Percentiles rank a stretch among this genome's conserved stretches.
Conservation (phyloP, 2,797 vertebrate genomes). For the Lepidocolaptes lacrymiger region DNA sequence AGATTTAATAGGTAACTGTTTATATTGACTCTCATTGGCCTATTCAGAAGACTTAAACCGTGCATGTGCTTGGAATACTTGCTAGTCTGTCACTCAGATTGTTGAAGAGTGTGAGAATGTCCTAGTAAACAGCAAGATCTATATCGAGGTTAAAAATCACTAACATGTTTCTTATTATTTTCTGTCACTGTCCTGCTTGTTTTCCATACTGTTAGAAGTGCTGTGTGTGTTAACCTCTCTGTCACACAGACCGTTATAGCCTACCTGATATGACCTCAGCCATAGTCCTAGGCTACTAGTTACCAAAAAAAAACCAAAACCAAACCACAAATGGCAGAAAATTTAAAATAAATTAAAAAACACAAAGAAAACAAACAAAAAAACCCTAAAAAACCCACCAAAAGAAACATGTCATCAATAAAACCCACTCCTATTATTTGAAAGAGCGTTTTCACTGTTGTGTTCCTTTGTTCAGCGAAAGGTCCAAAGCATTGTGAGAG, state of each 20-base stretch:
- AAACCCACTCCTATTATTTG: background rate
- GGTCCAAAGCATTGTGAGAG: background rate
- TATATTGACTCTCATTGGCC: background rate
- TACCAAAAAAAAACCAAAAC: background rate
- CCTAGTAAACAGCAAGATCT: background rate
- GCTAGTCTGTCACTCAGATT: background rate
- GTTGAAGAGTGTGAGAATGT: background rate
- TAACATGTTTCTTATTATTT: background rate
- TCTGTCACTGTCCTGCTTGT: background rate
- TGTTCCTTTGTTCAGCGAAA: background rate
- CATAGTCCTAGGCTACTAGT: background rate
- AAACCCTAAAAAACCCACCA: fast-evolving
- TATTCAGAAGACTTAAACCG: background rate
- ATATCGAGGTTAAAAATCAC: fast-evolving
- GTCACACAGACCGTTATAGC: background rate
- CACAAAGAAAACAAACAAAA: background rate
- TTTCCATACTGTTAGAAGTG: background rate
- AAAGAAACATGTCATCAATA: too few species aligned
- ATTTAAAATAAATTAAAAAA: background rate
- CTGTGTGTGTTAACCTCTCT: background rate
- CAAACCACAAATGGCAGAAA: background rate
- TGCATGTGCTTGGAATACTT: background rate
- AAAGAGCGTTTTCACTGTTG: background rate
- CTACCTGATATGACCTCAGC: background rate
- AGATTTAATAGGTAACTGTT: background rate